phyloP scores from a whole-genome alignment of 2,113 vertebrate species.

The Syrmaticus mikado region DNA sequence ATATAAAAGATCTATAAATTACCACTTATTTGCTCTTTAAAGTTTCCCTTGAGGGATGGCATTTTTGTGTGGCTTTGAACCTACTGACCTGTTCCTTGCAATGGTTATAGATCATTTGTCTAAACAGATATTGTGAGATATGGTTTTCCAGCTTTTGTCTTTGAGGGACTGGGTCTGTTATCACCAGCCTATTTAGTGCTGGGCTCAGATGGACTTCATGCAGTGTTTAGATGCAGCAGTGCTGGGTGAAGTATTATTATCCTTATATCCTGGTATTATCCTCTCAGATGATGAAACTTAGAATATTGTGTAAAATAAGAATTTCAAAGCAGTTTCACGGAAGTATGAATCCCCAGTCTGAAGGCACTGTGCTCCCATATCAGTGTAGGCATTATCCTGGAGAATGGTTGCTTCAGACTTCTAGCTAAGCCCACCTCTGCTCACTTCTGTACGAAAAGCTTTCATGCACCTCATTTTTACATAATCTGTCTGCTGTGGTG shows the following conservation, averaged over 20 bases:
- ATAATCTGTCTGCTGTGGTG: not conserved
- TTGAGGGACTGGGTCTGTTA: not conserved
- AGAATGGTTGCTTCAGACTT: not conserved
- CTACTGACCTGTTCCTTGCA: not conserved
- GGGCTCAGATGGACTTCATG: not conserved
- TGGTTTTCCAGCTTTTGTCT: not conserved
- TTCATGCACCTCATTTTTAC: not conserved
- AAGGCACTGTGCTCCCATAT: not conserved
- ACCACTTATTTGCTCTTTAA: not conserved
- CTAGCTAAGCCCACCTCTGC: not conserved
- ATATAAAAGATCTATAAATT: not conserved
- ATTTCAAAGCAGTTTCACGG: not conserved
- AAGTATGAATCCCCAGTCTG: not conserved
- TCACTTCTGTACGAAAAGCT: not conserved
- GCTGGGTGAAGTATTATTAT: not conserved
- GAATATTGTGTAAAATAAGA: not conserved
- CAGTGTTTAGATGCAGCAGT: accelerated
- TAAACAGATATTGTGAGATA: not conserved
- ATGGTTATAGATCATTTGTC: not conserved
- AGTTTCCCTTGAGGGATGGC: accelerated
- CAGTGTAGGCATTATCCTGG: not conserved
- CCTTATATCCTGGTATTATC: not conserved
- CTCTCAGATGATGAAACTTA: not conserved
- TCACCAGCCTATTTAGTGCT: not conserved
- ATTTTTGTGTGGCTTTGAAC: not conserved